Evolutionary conservation across 1,140 invertebrate species (phyloP).

Genomic region (Solenopsis invicta): DNA sequence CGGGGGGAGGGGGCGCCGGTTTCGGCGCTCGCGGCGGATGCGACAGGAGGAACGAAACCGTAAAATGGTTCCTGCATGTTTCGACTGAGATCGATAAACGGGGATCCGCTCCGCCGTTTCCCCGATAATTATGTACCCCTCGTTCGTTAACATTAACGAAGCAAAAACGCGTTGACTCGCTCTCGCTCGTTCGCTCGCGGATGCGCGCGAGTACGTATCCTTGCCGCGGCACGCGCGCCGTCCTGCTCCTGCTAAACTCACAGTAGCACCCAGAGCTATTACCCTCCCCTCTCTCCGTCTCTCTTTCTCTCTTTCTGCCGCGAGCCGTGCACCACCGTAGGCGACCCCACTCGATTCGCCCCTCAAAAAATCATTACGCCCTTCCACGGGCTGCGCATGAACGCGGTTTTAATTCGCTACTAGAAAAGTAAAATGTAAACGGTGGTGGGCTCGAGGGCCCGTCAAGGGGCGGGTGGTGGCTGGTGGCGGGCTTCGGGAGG

Average conservation of each 20-base stretch:
- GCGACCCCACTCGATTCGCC: conserved; percentile 87
- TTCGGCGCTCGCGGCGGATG: too few relatives aligned
- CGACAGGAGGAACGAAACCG: not conserved
- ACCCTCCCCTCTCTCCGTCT: conserved; percentile 58
- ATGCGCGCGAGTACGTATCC: conserved; percentile 39
- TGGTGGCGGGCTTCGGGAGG: conserved; percentile 71
- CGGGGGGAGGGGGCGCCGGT: too few relatives aligned
- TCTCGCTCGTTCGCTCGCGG: conserved; percentile 27
- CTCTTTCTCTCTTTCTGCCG: conserved; percentile 52
- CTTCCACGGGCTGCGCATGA: conserved; percentile 88
- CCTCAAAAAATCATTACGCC: conserved; percentile 88
- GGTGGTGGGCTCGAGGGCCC: conserved; percentile 75
- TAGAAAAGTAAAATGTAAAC: conserved; percentile 87
- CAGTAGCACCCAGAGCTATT: conserved; percentile 75
- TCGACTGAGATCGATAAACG: conserved; percentile 60
- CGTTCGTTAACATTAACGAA: conserved; percentile 65
- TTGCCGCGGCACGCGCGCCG: conserved; percentile 68
- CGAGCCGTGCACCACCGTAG: conserved; percentile 67
- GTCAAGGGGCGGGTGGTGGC: conserved; percentile 59
- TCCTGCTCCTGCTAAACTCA: conserved; percentile 79
- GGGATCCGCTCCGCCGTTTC: conserved; percentile 52
- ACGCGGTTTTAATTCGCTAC: conserved; percentile 88
- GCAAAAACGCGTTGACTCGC: conserved; percentile 54
- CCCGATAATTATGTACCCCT: conserved; percentile 58
- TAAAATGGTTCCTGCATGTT: conserved; percentile 53